phyloP scores from a whole-genome alignment of 2,888 invertebrate genomes.

The Polyommatus icarus region DNA sequence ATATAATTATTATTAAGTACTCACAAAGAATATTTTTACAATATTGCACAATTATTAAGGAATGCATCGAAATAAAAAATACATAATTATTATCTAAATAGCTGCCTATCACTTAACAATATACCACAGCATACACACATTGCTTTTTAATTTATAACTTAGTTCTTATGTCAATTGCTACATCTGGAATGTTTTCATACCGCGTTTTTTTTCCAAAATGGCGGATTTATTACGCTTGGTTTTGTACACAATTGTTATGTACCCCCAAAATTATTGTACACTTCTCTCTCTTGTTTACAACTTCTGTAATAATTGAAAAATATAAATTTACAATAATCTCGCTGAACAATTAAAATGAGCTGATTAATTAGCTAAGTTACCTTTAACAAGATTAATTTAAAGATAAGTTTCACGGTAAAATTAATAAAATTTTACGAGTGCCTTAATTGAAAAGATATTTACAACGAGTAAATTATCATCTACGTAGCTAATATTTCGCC shows the following conservation, averaged over 20 bases:
- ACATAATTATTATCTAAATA: slow-evolving; percentile 29
- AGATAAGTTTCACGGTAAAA: slow-evolving; percentile 10
- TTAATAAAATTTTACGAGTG: slow-evolving; percentile 24
- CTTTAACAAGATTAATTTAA: slow-evolving; percentile 17
- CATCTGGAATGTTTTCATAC: background rate
- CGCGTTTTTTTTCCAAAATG: background rate
- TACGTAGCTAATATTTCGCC: slow-evolving; percentile 35
- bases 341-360: slow-evolving; percentile 4
- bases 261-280: background rate
- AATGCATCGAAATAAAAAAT: slow-evolving; percentile 54
- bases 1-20: background rate
- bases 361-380: slow-evolving; percentile 10
- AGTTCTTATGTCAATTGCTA: background rate
- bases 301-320: background rate
- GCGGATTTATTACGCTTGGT: background rate
- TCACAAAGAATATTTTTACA: slow-evolving; percentile 44
- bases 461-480: background rate
- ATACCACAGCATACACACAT: background rate
- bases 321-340: background rate
- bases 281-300: background rate
- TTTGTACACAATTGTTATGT: background rate
- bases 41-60: slow-evolving; percentile 71
- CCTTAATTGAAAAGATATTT: slow-evolving; percentile 15
- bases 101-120: slow-evolving; percentile 27
- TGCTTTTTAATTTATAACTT: background rate